Evolutionary conservation across 1,140 invertebrate species (phyloP).

Genomic region (Temnothorax longispinosus): DNA sequence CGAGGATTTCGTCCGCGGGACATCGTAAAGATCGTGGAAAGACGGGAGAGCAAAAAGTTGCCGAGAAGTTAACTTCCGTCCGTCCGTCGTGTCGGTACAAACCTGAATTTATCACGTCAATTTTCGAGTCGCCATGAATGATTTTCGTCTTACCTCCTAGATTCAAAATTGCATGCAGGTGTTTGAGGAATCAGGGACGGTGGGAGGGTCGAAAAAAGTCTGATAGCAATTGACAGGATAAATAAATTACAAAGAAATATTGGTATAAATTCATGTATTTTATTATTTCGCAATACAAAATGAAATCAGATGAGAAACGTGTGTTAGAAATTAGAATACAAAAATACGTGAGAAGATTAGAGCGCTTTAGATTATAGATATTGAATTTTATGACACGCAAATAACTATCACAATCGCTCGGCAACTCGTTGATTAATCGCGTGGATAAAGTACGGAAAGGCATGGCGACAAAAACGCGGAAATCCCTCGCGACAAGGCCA

Average conservation of each 20-base stretch:
- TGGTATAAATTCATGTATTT: neutral
- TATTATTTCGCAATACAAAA: neutral
- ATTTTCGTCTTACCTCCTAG: neutral
- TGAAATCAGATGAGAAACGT: neutral
- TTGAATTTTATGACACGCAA: neutral
- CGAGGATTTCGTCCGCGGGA: conserved; percentile 57
- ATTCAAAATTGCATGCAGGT: neutral
- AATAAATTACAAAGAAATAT: neutral
- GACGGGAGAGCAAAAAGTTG: conserved; percentile 48
- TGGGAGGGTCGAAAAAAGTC: neutral
- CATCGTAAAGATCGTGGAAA: conserved; percentile 36
- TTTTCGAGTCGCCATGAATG: conserved; percentile 25
- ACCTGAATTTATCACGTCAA: conserved; percentile 53
- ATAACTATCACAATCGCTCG: neutral
- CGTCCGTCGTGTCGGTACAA: conserved; percentile 36
- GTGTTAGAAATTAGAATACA: neutral
- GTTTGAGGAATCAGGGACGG: neutral
- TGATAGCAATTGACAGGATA: neutral
- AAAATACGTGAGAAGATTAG: neutral
- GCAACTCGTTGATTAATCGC: neutral
- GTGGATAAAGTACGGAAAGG: neutral
- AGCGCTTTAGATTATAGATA: neutral
- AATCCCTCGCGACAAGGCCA: conserved; percentile 70
- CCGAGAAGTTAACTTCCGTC: conserved; percentile 47
- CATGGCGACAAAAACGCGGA: conserved; percentile 26